These are phyloP conservation scores for Pteropus alecto DNA, from an alignment of 2,113 vertebrate genomes.

Conservation along the genomic window DNA sequence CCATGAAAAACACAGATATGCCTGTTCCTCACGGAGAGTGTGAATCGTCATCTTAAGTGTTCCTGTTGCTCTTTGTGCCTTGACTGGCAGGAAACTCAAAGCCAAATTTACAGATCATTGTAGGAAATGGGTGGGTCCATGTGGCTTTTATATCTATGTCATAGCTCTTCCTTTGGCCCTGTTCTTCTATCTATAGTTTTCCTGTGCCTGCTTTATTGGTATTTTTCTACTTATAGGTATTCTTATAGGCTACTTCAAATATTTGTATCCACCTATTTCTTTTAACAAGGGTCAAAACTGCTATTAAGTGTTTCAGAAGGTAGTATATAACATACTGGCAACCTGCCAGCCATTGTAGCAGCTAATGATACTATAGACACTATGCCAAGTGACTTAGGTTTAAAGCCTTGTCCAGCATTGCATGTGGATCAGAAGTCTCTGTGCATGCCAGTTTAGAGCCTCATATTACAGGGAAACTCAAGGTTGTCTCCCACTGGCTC, in stretches of 20 bases:
- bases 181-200: neutral
- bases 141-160: neutral
- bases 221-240: slow-evolving; percentile 1
- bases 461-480: neutral
- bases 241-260: neutral
- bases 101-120: neutral
- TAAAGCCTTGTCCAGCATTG: neutral
- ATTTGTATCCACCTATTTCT: neutral
- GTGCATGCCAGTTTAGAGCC: neutral
- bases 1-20: neutral
- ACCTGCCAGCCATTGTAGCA: neutral
- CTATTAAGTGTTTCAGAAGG: neutral
- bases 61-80: neutral
- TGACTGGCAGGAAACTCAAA: neutral
- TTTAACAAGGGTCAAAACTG: neutral
- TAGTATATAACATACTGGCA: neutral
- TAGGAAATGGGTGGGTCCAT: neutral
- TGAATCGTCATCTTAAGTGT: neutral
- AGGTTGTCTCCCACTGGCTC: neutral
- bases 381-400: neutral
- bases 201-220: neutral
- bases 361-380: neutral
- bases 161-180: neutral
- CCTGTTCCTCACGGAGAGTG: neutral
- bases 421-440: neutral